phyloP scores from a whole-genome alignment of 2,888 invertebrate species.

The Eremobia ochroleuca region DNA sequence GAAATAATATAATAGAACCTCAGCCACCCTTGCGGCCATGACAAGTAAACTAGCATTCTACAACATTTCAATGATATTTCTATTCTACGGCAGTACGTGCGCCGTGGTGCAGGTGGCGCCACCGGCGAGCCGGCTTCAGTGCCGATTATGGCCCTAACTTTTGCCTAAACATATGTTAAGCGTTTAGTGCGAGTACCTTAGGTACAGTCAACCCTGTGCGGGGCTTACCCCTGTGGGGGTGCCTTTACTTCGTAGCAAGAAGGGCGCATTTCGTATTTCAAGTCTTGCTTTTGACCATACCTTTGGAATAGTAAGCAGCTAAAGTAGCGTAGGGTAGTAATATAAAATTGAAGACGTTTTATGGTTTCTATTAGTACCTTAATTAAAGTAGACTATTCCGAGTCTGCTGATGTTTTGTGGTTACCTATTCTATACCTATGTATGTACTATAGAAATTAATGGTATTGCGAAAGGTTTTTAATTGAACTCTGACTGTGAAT shows the following conservation, averaged over 20 bases:
- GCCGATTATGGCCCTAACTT: constrained; percentile 46
- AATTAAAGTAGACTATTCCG: neutral
- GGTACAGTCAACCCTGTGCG: neutral
- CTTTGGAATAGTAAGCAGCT: constrained; percentile 9
- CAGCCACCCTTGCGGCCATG: constrained; percentile 3
- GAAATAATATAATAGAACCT: constrained; percentile 10
- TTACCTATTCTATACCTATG: too few relatives aligned
- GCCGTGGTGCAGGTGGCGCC: constrained; percentile 39
- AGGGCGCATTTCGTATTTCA: neutral
- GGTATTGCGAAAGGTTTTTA: neutral
- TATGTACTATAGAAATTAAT: too few relatives aligned
- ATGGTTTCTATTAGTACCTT: neutral
- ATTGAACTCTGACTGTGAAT: neutral
- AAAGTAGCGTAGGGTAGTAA: neutral
- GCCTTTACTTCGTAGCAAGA: neutral
- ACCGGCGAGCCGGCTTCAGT: constrained; percentile 17
- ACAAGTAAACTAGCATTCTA: constrained; percentile 17
- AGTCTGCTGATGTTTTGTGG: neutral
- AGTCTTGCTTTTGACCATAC: neutral
- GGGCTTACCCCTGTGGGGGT: neutral
- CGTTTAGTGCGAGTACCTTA: neutral
- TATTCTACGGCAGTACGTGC: constrained; percentile 34
- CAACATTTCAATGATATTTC: constrained; percentile 49
- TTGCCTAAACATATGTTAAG: constrained; percentile 7
- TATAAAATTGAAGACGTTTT: neutral